These are phyloP conservation scores for Nycticryphes semicollaris DNA, from an alignment of 2,113 vertebrate species.

Conservation along the genomic window DNA sequence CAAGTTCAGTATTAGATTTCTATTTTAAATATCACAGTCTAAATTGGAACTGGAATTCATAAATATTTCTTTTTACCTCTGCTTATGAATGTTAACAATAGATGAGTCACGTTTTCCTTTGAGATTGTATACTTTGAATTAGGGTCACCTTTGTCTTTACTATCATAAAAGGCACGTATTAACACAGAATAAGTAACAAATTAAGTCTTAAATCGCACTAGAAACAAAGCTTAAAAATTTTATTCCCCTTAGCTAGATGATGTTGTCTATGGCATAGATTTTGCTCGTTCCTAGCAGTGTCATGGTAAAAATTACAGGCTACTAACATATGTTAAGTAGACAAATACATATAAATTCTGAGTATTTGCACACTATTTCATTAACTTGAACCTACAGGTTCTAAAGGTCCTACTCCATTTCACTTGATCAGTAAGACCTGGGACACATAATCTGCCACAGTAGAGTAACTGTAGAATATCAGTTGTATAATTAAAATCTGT, in stretches of 20 bases:
- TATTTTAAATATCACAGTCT: not conserved
- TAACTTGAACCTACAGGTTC: not conserved
- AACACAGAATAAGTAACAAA: not conserved
- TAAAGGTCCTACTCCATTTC: not conserved
- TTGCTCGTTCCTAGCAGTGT: not conserved
- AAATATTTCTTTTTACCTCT: not conserved
- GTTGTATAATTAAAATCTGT: not conserved
- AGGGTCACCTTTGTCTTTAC: not conserved
- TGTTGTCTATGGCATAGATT: not conserved
- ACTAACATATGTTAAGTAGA: not conserved
- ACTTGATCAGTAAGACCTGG: not conserved
- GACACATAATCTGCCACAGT: not conserved
- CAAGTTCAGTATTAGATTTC: not conserved
- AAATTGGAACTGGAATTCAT: not conserved
- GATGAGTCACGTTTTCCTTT: not conserved
- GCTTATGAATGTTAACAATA: not conserved
- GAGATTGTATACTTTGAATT: not conserved
- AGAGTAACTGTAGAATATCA: not conserved
- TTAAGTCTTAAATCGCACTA: not conserved
- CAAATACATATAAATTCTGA: not conserved
- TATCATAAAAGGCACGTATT: not conserved
- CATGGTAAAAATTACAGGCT: not conserved
- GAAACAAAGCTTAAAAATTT: not conserved
- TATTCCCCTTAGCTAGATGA: not conserved
- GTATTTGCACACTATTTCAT: not conserved